A percentile compares a stretch with the other conserved stretches of the same genome.
phyloP scores from a whole-genome alignment of 53 echinoderm and acorn worm species.

The Pentamera pediparva region DNA sequence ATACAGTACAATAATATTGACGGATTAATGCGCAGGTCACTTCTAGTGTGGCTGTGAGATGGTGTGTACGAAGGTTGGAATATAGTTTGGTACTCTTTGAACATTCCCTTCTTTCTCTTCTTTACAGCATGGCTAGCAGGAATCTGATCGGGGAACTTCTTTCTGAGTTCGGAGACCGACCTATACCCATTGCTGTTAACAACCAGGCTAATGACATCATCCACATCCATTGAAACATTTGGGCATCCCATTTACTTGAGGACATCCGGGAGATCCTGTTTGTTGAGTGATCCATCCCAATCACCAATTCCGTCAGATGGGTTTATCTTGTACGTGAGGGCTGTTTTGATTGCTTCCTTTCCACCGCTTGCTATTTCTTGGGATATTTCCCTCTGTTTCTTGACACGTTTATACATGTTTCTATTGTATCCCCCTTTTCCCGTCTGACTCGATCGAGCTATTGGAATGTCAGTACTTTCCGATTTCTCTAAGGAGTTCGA shows the following conservation, averaged over 20 bases:
- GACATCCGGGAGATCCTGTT: background rate
- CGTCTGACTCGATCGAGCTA: background rate
- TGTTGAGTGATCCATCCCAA: too few species aligned
- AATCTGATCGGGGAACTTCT: background rate
- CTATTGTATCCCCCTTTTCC: background rate
- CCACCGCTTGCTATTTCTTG: background rate
- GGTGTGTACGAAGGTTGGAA: conserved; percentile 3
- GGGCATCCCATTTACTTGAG: background rate
- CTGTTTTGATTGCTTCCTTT: conserved; percentile 2
- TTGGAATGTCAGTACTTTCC: background rate
- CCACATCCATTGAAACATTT: background rate
- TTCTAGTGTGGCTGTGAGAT: background rate
- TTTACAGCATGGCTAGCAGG: background rate
- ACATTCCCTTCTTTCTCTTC: background rate
- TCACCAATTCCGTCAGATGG: too few species aligned
- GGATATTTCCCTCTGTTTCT: background rate
- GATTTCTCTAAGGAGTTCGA: too few species aligned
- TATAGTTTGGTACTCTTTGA: background rate
- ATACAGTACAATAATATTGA: conserved; percentile 14
- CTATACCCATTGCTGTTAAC: background rate
- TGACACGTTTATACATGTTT: background rate
- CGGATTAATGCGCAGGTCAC: background rate
- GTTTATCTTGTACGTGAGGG: background rate
- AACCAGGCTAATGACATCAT: conserved; percentile 8
- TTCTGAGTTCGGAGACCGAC: background rate